Percentiles rank a stretch among this genome's conserved stretches.
Evolutionary conservation across 2,113 vertebrate species (phyloP).

Genomic region (Hiodon tergisus): DNA sequence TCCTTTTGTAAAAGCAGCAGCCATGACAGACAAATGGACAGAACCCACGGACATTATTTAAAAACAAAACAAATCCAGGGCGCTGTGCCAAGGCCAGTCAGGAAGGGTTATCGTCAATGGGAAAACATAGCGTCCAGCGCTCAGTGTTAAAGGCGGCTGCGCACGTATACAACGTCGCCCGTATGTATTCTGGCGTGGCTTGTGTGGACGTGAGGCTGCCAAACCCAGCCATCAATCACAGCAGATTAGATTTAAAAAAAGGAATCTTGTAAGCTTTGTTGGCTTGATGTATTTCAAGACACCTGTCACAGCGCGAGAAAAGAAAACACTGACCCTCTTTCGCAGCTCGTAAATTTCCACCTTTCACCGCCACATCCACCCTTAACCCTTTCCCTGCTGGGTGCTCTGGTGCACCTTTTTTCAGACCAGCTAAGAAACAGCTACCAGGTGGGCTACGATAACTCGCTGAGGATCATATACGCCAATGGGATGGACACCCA

Average conservation of each 20-base stretch:
- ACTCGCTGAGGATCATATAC: constrained; percentile 84
- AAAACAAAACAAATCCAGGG: neutral
- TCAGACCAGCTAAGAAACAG: constrained; percentile 90
- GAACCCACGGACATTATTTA: neutral
- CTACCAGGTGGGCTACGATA: constrained; percentile 89
- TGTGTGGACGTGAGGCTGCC: neutral
- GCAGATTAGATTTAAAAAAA: neutral
- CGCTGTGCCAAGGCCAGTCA: neutral
- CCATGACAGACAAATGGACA: neutral
- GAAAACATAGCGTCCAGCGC: no score
- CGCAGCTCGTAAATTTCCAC: constrained; percentile 28
- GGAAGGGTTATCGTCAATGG: neutral
- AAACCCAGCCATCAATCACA: constrained; percentile 16
- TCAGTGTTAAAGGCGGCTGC: no score
- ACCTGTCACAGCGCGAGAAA: constrained; percentile 1
- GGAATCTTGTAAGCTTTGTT: neutral
- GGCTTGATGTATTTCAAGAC: neutral
- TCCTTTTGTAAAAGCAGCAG: constrained; percentile 1
- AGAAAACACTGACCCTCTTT: neutral
- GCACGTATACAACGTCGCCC: no score
- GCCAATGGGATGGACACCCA: constrained; percentile 92
- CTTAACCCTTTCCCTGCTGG: neutral
- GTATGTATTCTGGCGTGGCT: neutral
- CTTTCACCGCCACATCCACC: constrained; percentile 21
- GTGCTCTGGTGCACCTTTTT: constrained; percentile 25